Conservation (phyloP, 2,113 vertebrate genomes). For the Odontesthes bonariensis region DNA sequence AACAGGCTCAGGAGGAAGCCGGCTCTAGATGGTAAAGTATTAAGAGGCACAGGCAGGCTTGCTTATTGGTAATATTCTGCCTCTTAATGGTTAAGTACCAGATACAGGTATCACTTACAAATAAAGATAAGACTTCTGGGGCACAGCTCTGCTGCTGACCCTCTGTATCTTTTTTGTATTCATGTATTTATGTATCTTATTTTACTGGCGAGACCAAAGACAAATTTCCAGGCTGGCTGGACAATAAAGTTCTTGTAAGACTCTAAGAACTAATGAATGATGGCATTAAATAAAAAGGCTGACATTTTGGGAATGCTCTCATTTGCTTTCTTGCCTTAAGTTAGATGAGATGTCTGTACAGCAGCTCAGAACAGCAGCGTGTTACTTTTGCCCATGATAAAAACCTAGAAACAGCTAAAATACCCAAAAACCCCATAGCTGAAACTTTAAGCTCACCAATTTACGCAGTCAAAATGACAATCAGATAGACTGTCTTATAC, state of each 20-base stretch:
- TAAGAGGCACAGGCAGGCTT: slow-evolving; percentile 26
- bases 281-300: neutral
- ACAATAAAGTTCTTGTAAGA: too few relatives aligned
- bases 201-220: neutral
- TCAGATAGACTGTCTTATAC: too few relatives aligned
- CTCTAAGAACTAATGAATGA: neutral
- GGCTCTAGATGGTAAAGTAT: slow-evolving; percentile 22
- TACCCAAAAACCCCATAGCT: too few relatives aligned
- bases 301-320: neutral
- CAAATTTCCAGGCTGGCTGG: too few relatives aligned
- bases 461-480: too few relatives aligned
- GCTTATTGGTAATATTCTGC: slow-evolving; percentile 23
- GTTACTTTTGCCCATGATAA: too few relatives aligned
- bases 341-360: neutral
- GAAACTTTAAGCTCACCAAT: too few relatives aligned
- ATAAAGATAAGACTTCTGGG: neutral
- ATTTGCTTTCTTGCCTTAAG: neutral
- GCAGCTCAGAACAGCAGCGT: neutral
- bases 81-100: neutral
- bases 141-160: too few relatives aligned
- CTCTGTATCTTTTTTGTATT: neutral
- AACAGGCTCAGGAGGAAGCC: slow-evolving; percentile 32
- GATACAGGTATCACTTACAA: neutral
- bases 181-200: too few relatives aligned
- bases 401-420: too few relatives aligned